phyloP scores from a whole-genome alignment of 2,888 invertebrate species.

The Oegoconia quadripuncta region DNA sequence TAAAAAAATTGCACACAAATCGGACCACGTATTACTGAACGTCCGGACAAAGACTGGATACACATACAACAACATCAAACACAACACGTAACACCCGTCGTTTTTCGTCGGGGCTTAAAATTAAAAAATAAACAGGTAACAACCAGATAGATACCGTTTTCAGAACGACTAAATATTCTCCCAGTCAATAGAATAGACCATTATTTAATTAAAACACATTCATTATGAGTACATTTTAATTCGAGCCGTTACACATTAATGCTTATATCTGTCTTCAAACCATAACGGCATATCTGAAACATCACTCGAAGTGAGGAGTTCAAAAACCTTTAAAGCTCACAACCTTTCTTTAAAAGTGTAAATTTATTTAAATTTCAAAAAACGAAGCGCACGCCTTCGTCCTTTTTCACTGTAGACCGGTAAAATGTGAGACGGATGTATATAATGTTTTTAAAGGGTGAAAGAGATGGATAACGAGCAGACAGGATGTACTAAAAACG shows the following conservation, averaged over 20 bases:
- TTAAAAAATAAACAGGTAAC: too few relatives aligned
- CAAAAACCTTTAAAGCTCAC: slow-evolving; percentile 51
- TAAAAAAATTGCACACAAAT: too few relatives aligned
- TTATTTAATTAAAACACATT: too few relatives aligned
- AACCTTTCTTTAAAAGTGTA: slow-evolving; percentile 68
- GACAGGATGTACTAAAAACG: slow-evolving; percentile 30
- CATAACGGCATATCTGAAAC: not conserved
- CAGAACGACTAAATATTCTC: too few relatives aligned
- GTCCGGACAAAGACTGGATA: too few relatives aligned
- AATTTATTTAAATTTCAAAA: slow-evolving; percentile 75
- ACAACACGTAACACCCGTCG: too few relatives aligned
- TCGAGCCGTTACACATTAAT: not conserved
- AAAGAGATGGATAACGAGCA: slow-evolving; percentile 23
- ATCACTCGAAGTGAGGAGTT: slow-evolving; percentile 29
- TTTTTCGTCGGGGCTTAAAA: too few relatives aligned
- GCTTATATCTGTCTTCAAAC: not conserved
- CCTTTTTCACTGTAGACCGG: slow-evolving; percentile 46
- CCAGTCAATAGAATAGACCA: too few relatives aligned
- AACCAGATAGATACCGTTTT: too few relatives aligned
- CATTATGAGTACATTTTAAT: too few relatives aligned
- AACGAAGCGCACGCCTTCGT: slow-evolving; percentile 53
- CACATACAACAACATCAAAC: too few relatives aligned
- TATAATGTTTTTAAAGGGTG: slow-evolving; percentile 9
- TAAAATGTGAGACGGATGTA: slow-evolving; percentile 26
- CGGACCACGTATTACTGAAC: too few relatives aligned